Base-by-base conservation (phyloP, 1,140 invertebrate species). In the Augochlora pura region DNA sequence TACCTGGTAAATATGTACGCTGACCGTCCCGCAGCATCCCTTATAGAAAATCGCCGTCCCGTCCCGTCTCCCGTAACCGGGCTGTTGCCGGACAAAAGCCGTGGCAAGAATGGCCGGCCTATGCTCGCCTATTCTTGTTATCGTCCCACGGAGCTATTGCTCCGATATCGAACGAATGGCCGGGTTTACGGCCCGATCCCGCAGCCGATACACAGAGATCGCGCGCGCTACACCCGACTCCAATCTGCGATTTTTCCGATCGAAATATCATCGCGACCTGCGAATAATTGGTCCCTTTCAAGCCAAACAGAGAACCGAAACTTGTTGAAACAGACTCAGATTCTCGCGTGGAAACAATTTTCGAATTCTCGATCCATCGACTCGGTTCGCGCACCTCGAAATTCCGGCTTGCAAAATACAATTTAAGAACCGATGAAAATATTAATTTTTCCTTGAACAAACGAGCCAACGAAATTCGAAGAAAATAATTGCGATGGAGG, bases 161-260 rank as follows among this genome's bases (percentile, higher is more conserved):
- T 73, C 85, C 84, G 91, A 91, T 92, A 92, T 85, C 87, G 85
- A 91, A 87, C 91, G 91, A 92, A 92, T 91, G 89, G 87, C 88
- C 81, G 87, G 90, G 88, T 92, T 92, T 92, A 92, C 91, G 88
- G 88, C 80, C 85, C 88, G 91, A 92, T 92, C 86, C 87, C 82
- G 69, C 69, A 42, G 32, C 81, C 88, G 91, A 92, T 92, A 72
- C 68, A 72, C 68, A 91, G 67, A 77, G 74, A 68, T 64, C 83
- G 46, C 75, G 46, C 75, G 66, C 72, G 77, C 63, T 64, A 49
- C 82, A 69, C 16, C 16, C 49, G 49, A 52, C 2, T 32, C 32
- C 32, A 4, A 32, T 32, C 1, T 4, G 32, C 32, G 32, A 32
- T 32, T 32, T n/a, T n/a, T n/a, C n/a, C 66, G 60, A 65, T 57